phyloP scores from a whole-genome alignment of 1,140 invertebrate genomes.

The Drosophila ercepeae region DNA sequence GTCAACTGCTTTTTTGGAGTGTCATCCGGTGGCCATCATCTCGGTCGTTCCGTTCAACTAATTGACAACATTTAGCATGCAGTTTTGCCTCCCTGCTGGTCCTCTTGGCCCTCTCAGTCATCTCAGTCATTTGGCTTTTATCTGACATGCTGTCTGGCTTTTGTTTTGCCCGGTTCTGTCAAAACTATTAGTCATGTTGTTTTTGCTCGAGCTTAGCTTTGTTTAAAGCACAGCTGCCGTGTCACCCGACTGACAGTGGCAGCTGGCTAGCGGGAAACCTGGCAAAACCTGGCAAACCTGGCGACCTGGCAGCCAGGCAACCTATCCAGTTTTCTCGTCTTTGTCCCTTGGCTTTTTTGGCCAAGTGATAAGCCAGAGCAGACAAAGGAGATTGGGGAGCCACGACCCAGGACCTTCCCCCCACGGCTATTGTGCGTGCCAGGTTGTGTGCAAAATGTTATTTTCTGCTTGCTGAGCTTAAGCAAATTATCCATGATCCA shows the following conservation, averaged over 20 bases:
- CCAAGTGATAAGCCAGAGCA: slow-evolving; percentile 56
- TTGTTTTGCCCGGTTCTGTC: slow-evolving; percentile 61
- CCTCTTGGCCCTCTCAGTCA: slow-evolving; percentile 50
- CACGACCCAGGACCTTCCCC: slow-evolving; percentile 10
- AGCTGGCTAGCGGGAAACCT: slow-evolving; percentile 5
- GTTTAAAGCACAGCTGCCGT: slow-evolving; percentile 67
- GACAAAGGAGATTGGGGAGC: slow-evolving; percentile 12
- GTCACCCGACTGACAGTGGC: slow-evolving; percentile 54
- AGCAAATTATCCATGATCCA: slow-evolving; percentile 73
- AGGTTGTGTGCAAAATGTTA: slow-evolving; percentile 77
- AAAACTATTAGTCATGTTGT: slow-evolving; percentile 77
- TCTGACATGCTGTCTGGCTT: slow-evolving; percentile 73
- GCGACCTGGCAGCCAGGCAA: neutral
- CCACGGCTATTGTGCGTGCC: slow-evolving; percentile 61
- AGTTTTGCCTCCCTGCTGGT: slow-evolving; percentile 6
- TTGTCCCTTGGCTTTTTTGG: slow-evolving; percentile 41
- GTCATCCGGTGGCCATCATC: slow-evolving; percentile 51
- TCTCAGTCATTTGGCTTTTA: slow-evolving; percentile 62
- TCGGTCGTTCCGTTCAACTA: slow-evolving; percentile 55
- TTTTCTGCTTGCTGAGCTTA: slow-evolving; percentile 76
- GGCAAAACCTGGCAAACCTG: too few species aligned
- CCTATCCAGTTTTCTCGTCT: slow-evolving; percentile 11
- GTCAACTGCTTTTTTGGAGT: slow-evolving; percentile 14
- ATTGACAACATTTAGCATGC: slow-evolving; percentile 68
- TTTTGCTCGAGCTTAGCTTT: slow-evolving; percentile 46